Base-by-base conservation (phyloP, 2,888 invertebrate species). In the Machimus rusticus region DNA sequence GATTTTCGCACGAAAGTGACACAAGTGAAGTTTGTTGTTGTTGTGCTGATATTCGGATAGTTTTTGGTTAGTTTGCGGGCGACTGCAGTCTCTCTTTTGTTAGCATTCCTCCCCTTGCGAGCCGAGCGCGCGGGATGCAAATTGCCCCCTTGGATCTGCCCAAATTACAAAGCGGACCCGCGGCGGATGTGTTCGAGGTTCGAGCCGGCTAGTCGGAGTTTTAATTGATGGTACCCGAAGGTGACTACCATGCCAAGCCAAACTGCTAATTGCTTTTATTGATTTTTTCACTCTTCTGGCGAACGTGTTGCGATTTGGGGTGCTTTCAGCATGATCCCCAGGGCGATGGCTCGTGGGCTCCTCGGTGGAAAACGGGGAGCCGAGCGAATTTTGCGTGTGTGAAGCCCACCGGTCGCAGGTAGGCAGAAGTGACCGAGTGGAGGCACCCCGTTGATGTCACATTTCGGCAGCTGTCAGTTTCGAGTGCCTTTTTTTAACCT, bases 11-110 rank as follows among this genome's bases (percentile, higher is more conserved):
- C n/a, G 57, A 39, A 84, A 84, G 57, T 84, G 84, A 84, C 84
- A 84, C 84, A 84, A 84, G 84, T 74, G 84, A 84, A 84, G 84
- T 84, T 84, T 84, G 84, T 84, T 84, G 84, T 84, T 82, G 84
- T 84, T 84, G 84, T 84, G 66, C 66, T 55, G 16, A 74, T 74
- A 31, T 74, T 37, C 19, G 66, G 66, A 66, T 66, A 84, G 84
- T 84, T 66, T 84, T 66, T 84, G 84, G 84, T 84, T 84, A 84
- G 84, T 84, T 81, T 84, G 84, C 37, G 39, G 66, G 74, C 55
- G 84, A 84, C 23, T 46, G 43, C 57, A 31, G 19, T 43, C 66
- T 57, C 81, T 57, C 81, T 81, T 81, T 81, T 81, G 81, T 81
- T 79, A 31, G 79, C 46, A 79, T 79, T 46, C 51, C 46, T 55